Conservation (phyloP, 2,797 vertebrate species). For the Masticophis lateralis region DNA sequence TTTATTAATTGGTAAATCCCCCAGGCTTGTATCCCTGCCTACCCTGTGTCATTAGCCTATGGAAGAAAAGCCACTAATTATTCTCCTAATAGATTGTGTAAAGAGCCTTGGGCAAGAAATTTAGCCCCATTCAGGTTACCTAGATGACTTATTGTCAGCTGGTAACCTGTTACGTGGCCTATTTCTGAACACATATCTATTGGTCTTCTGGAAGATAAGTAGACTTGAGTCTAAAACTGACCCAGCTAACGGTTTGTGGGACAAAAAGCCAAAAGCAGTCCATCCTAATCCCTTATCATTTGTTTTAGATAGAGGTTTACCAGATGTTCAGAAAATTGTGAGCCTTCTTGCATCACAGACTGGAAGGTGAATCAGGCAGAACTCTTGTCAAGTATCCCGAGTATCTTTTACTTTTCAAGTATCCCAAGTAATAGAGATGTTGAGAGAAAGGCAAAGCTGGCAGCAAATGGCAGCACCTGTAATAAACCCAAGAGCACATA, state of each 20-base stretch:
- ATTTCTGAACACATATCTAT: background rate
- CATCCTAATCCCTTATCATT: background rate
- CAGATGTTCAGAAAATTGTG: background rate
- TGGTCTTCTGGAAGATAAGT: background rate
- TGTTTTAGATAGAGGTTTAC: background rate
- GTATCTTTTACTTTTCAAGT: background rate
- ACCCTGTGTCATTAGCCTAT: background rate
- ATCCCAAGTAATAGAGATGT: background rate
- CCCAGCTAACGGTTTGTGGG: background rate
- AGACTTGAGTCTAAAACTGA: background rate
- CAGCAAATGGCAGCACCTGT: background rate
- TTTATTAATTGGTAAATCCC: background rate
- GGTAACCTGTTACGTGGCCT: background rate
- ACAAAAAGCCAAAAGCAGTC: background rate
- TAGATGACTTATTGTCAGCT: background rate
- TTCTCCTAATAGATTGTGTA: background rate
- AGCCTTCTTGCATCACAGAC: background rate
- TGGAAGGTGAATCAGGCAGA: background rate
- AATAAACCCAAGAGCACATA: background rate
- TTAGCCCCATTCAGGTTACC: background rate
- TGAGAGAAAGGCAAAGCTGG: background rate
- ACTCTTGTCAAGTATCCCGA: too few species aligned
- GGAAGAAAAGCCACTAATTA: background rate
- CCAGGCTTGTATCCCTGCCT: background rate
- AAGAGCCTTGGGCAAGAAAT: background rate